Conservation (phyloP, 1,140 invertebrate genomes). For the Drosophila varians region DNA sequence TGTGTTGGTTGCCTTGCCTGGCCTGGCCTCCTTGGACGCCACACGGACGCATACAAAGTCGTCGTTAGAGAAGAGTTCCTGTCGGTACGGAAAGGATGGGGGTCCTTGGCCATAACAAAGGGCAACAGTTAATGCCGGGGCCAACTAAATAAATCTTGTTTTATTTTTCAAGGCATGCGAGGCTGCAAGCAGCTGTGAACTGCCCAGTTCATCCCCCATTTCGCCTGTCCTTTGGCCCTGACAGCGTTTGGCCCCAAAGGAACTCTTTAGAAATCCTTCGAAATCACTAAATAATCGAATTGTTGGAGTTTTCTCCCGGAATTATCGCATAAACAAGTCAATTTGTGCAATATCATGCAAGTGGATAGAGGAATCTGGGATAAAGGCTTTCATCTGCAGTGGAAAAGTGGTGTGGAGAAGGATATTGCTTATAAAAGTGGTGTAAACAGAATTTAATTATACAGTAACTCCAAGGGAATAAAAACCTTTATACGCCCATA, state of each 20-base stretch:
- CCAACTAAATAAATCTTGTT: slow-evolving; percentile 80
- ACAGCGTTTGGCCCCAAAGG: slow-evolving; percentile 4
- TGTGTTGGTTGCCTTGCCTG: slow-evolving; percentile 37
- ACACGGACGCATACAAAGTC: slow-evolving; percentile 38
- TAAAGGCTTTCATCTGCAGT: slow-evolving; percentile 13
- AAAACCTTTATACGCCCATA: too few relatives aligned
- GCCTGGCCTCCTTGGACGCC: slow-evolving; percentile 15
- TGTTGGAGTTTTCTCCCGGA: slow-evolving; percentile 50
- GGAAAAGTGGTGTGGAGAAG: neutral
- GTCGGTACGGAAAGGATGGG: slow-evolving; percentile 14
- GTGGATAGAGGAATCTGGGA: slow-evolving; percentile 6
- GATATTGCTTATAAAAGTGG: too few relatives aligned
- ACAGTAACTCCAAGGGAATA: too few relatives aligned
- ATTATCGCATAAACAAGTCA: slow-evolving; percentile 70
- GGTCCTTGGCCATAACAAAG: slow-evolving; percentile 58
- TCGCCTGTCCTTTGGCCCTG: neutral
- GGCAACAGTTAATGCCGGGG: slow-evolving; percentile 76
- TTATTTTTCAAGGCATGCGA: slow-evolving; percentile 63
- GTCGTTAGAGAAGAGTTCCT: slow-evolving; percentile 38
- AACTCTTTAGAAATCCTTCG: slow-evolving; percentile 46
- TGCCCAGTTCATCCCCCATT: slow-evolving; percentile 5
- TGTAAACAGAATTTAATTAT: too few relatives aligned
- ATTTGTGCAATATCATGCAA: slow-evolving; percentile 47
- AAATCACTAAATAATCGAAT: slow-evolving; percentile 80
- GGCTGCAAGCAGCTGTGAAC: slow-evolving; percentile 36